Base-by-base conservation (phyloP, 1,140 invertebrate genomes). In the Cotesia chilonis region DNA sequence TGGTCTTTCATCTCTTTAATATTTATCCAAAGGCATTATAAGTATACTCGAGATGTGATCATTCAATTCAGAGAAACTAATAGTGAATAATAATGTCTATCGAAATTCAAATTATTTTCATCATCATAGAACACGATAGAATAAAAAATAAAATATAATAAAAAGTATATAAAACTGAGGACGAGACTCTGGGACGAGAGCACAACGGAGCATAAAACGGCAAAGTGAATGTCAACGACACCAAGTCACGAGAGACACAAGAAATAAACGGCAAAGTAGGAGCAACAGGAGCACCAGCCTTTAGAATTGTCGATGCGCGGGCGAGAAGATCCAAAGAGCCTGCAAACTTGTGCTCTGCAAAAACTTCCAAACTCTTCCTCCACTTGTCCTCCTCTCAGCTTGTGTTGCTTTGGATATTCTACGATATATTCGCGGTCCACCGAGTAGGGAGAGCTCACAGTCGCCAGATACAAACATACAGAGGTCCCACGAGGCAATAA, bases 351-450 rank as follows among this genome's bases (percentile, higher is more conserved):
- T 17, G 47, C 28, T 68, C 36, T 51, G 73, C 73, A 82, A 81
- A 82, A 82, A 82, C 79, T 61, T 74, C 60, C 70, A 68, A 75
- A 78, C 69, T 72, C 73, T 72, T 28, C 28, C 28, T 28, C 28
- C 28, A 28, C 28, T 28, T 28, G 28, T 28, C 28, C 28, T 28
- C 28, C 3, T 28, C 28, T 28, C 28, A 28, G 28, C 28, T 28
- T 28, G 28, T 70, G 73, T 78, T 74, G 80, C 71, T 77, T 78
- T 71, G 10, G 6, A 47, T 47, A 47, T 47, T 47, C 41, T 47
- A 4, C 10, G 6, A 47, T 47, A 6, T 47, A 6, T 10, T 6
- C 10, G 10, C 41, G 41, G 6, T 47, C 5, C 73, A 20, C n/a
- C 76, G 79, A 79, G 66, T 35, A 52, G 28, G 28, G 28, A 28